Evolutionary conservation across 2,888 invertebrate genomes (phyloP).

Genomic region (Bellardia pandia): DNA sequence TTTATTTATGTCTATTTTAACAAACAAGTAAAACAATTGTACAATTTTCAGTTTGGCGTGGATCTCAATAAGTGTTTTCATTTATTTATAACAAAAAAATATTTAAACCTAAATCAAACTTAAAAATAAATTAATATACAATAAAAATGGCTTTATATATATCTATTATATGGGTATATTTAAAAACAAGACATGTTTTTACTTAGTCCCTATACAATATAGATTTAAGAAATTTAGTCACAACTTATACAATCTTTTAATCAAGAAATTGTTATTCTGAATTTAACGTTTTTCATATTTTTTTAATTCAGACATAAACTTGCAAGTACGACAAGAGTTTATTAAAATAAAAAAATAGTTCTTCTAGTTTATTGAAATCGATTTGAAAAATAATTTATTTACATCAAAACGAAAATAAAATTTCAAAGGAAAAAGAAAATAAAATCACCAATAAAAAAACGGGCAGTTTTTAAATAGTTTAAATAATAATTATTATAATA

Average conservation of each 20-base stretch:
- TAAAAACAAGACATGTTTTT: too few species aligned
- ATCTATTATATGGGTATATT: background rate
- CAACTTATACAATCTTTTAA: too few species aligned
- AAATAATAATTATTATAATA: conserved; percentile 9
- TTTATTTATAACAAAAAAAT: conserved; percentile 51
- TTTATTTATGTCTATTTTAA: too few species aligned
- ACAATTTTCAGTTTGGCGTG: background rate
- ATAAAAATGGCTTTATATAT: background rate
- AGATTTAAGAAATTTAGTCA: too few species aligned
- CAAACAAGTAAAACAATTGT: too few species aligned
- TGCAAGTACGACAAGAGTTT: background rate
- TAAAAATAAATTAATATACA: conserved; percentile 26
- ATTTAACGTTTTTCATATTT: too few species aligned
- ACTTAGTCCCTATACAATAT: too few species aligned
- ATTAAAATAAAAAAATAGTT: conserved; percentile 21
- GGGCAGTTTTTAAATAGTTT: background rate
- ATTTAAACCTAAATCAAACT: conserved; percentile 14
- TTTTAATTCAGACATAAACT: too few species aligned
- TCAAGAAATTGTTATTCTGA: too few species aligned
- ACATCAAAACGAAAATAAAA: conserved; percentile 14
- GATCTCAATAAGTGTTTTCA: conserved; percentile 42
- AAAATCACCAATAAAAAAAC: background rate
- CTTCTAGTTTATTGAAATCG: background rate
- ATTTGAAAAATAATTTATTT: conserved; percentile 21
- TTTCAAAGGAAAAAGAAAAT: background rate